Base-by-base conservation (phyloP, 2,797 vertebrate species). In the Pogonophryne albipinna region DNA sequence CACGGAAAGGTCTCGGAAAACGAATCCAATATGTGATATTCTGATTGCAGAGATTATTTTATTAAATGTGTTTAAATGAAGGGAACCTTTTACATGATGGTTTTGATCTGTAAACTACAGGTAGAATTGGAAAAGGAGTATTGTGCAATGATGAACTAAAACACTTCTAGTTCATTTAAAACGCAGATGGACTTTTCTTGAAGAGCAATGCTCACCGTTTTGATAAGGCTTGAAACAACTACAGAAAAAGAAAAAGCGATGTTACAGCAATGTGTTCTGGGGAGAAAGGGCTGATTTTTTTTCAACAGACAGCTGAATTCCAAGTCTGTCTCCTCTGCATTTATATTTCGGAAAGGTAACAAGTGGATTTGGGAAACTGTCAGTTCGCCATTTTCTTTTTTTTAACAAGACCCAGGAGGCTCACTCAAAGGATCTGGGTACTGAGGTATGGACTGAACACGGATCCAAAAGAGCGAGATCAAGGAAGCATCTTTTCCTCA, bases 41-140 rank as follows among this genome's bases (percentile, higher is more conserved):
- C 56, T 34, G 52, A 76, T 72, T 41, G 58, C 60, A 44, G 63
- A 76, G 46, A 53, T 60, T 52, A 17, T 74, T 74, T 46, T 63
- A 50, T 83, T 59, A 80, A 85, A 78, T 58, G 53, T 81, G 78
- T 85, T 86, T 87, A 56, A 84, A 90, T 75, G 81, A 90, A 91
- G 86, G 86, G 88, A 91, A 85, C 47, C 51, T 31, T 78, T 82
- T 65, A 74, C 23, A 6, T 77, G 31, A 45, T 55, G 55, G 53
- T 68, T 79, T 70, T 75, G 64, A 61, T 87, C 58, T 56, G 58
- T 72, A 38, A 14, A 60, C 42, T 34, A 67, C 42, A 59, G 63
- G 19, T 79, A 64, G 49, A 63, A 23, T 34, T 78, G 57, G 57
- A 71, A 77, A 55, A 61, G 65, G 51, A 79, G 63, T 74, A 27